Evolutionary conservation across 2,888 invertebrate species (phyloP).

Genomic region (Schrankia costaestrigalis): DNA sequence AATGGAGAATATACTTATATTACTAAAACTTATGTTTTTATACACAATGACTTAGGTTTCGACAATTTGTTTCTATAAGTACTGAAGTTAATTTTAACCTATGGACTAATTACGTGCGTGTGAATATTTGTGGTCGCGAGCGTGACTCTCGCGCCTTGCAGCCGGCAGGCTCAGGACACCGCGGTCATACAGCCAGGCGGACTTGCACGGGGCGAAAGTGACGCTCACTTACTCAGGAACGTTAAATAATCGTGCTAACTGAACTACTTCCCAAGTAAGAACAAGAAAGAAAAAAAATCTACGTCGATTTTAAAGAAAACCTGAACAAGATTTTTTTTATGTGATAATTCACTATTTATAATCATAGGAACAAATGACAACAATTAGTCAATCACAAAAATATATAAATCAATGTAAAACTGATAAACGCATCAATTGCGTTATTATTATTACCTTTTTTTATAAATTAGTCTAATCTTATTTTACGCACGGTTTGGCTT

Average conservation of each 20-base stretch:
- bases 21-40: constrained; percentile 75
- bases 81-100: constrained; percentile 69
- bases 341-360: constrained; percentile 62
- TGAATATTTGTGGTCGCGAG: constrained; percentile 51
- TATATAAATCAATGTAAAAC: constrained; percentile 66
- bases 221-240: constrained; percentile 53
- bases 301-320: constrained; percentile 77
- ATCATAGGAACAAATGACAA: constrained; percentile 79
- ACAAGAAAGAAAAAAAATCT: constrained; percentile 53
- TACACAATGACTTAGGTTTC: constrained; percentile 81
- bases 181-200: constrained; percentile 6
- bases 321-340: constrained; percentile 69
- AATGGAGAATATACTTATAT: constrained; percentile 77
- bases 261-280: constrained; percentile 52
- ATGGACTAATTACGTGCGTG: constrained; percentile 74
- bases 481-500: constrained; percentile 76
- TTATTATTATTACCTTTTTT: constrained; percentile 36
- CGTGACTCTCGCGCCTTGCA: constrained; percentile 37
- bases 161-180: constrained; percentile 10
- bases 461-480: constrained; percentile 57
- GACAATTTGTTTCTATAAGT: constrained; percentile 80
- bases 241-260: constrained; percentile 51
- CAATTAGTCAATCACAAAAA: constrained; percentile 77
- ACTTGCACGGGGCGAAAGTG: constrained; percentile 34
- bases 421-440: constrained; percentile 70